Evolutionary conservation across 1,140 invertebrate species (phyloP), one percentile per base, ranked within the genome.

Genomic region (Cotesia chilonis): DNA sequence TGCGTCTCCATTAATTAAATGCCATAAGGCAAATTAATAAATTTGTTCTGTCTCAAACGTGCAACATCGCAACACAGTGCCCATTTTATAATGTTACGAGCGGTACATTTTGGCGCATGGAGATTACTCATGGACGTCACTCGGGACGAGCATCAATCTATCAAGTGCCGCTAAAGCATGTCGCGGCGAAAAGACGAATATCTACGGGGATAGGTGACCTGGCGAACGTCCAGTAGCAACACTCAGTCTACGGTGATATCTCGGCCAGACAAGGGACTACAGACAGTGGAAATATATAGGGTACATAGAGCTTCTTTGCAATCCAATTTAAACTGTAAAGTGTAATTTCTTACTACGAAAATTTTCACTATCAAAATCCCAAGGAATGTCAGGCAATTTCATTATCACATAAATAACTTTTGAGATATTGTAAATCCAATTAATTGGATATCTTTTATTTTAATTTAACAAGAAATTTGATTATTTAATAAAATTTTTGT

Each of bases 171-270:
- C 65, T 75, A 75, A 72, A 77, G 70, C 76, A 78, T 75, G 81
- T 78, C 75, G 78, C 76, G 80, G 78, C 77, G 82, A 81, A 83
- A 83, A 81, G 82, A 82, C 81, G 68, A 76, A 81, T 82, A 79
- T 78, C 72, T 65, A 77, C 71, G 76, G 59, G 75, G 80, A 83
- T 81, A 80, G 81, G 78, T 75, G 75, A 68, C 75, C 76, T 82
- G 81, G 81, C 81, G 2, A 20, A 6, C 5, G 51, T 76, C 82
- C 60, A 63, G 17, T 20, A 57, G 60, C 60, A 59, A 63, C 37
- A 63, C 60, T 37, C 60, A n/a, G 41, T 37, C 5, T 36, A 36
- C 60, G 60, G 60, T 63, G 35, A 38, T 37, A 37, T 63, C 36
- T 63, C 28, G 60, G 10, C 60, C 35, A 63, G 41, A 41, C 41